These are phyloP conservation scores for Scomberomorus guttatus DNA, from an alignment of 2,797 vertebrate genomes.

Conservation along the genomic window DNA sequence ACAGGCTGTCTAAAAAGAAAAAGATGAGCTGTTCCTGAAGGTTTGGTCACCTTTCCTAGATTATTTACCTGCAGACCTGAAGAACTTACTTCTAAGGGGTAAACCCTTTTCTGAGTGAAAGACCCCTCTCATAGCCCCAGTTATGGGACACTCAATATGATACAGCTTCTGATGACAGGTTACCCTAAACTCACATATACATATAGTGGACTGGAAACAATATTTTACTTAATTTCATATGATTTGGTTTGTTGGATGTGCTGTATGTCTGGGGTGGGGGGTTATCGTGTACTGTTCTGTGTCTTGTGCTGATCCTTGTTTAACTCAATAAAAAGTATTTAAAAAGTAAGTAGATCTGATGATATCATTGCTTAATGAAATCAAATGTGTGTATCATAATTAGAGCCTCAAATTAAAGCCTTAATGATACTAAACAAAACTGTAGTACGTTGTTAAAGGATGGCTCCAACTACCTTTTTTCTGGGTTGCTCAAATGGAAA, in stretches of 20 bases:
- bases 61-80: constrained; percentile 1
- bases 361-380: too few species aligned
- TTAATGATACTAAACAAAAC: too few species aligned
- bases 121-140: not conserved
- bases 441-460: too few species aligned
- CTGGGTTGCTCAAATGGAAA: too few species aligned
- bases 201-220: not conserved
- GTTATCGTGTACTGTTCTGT: too few species aligned
- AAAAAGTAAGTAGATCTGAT: too few species aligned
- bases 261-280: not conserved
- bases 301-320: not conserved
- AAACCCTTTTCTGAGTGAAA: not conserved
- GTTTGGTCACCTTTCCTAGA: not conserved
- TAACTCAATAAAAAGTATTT: not conserved
- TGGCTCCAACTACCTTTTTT: too few species aligned
- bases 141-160: not conserved
- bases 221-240: not conserved
- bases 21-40: not conserved
- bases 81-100: not conserved
- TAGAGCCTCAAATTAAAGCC: too few species aligned
- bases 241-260: not conserved
- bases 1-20: not conserved
- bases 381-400: too few species aligned
- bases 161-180: not conserved
- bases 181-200: not conserved